Evolutionary conservation across 2,113 vertebrate species (phyloP).

Genomic region (Apteryx owenii): DNA sequence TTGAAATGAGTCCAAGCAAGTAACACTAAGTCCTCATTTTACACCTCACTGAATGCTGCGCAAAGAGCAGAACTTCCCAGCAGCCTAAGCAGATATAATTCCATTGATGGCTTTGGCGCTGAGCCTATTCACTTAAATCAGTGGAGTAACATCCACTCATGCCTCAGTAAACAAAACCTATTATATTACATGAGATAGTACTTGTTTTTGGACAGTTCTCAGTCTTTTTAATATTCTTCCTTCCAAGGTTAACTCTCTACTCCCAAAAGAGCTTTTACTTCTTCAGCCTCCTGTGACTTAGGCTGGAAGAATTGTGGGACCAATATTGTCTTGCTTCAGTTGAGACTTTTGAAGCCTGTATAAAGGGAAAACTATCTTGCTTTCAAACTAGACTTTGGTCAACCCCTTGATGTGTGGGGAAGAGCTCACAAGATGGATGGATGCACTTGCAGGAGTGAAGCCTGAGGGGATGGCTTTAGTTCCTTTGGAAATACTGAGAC

Average conservation of each 20-base stretch:
- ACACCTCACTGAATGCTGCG: slow-evolving; percentile 53
- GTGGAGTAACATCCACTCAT: background rate
- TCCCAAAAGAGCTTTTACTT: background rate
- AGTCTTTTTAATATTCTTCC: background rate
- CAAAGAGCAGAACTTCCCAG: slow-evolving; percentile 65
- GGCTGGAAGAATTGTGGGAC: background rate
- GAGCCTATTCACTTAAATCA: slow-evolving; percentile 34
- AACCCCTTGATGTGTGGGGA: background rate
- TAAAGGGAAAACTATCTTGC: background rate
- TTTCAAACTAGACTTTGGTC: background rate
- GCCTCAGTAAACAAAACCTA: background rate
- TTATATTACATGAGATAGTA: background rate
- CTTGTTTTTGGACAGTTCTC: background rate
- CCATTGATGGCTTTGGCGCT: slow-evolving; percentile 27
- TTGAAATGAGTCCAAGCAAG: slow-evolving; percentile 49
- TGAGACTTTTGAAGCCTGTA: background rate
- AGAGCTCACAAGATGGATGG: background rate
- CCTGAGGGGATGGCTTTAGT: background rate
- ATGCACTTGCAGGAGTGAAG: background rate
- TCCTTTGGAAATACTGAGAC: background rate
- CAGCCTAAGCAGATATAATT: slow-evolving; percentile 40
- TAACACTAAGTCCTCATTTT: slow-evolving; percentile 53
- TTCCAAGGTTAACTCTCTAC: background rate
- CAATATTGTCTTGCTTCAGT: background rate
- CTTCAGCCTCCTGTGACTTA: background rate